These are phyloP conservation scores for Ostrea denselamellosa DNA, from an alignment of 1,140 invertebrate genomes.

Conservation along the genomic window DNA sequence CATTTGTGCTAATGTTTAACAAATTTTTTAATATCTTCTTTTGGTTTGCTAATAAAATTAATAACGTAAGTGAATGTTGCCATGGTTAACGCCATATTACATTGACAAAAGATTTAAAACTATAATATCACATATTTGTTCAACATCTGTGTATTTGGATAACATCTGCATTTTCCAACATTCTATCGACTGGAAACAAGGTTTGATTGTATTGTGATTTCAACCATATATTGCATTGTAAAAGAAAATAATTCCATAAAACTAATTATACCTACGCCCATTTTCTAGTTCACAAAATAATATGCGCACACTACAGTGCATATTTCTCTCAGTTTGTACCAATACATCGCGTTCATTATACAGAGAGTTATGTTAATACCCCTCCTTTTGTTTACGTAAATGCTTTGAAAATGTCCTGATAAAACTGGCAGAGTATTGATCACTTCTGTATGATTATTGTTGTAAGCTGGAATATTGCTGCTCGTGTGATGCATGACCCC, in stretches of 20 bases:
- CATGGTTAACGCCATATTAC: no score
- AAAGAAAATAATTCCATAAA: not conserved
- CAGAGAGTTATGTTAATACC: not conserved
- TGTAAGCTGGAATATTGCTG: not conserved
- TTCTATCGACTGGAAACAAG: not conserved
- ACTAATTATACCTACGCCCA: not conserved
- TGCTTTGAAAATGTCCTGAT: conserved; percentile 1
- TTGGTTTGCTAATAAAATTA: no score
- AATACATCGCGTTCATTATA: not conserved
- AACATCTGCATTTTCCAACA: not conserved
- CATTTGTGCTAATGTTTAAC: no score
- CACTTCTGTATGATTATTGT: not conserved
- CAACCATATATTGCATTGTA: not conserved
- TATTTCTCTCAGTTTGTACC: not conserved
- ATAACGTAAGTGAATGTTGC: no score
- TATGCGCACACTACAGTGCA: not conserved
- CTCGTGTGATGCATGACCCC: not conserved
- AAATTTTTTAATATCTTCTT: no score
- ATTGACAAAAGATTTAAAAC: no score
- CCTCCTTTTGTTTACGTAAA: not conserved
- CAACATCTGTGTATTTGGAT: no score
- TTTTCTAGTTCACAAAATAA: not conserved
- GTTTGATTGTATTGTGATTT: not conserved
- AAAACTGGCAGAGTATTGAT: not conserved
- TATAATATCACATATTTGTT: no score